Percentiles rank a stretch among this genome's conserved stretches.
Evolutionary conservation across 2,888 invertebrate genomes (phyloP).

Genomic region (Drosophila colorata): DNA sequence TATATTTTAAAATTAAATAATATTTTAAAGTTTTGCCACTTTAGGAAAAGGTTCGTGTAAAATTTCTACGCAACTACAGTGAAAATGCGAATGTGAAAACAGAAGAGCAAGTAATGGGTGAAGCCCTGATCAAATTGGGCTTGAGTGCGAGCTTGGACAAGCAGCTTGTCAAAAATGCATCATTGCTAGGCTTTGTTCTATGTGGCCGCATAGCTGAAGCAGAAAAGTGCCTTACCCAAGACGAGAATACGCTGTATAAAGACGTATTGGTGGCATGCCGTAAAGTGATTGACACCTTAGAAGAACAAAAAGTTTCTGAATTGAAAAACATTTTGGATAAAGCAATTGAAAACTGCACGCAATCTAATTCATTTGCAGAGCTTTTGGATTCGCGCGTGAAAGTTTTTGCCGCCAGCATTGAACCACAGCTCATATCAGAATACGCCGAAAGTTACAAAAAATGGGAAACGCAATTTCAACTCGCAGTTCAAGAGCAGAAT

Average conservation of each 20-base stretch:
- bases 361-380: conserved; percentile 62
- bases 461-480: conserved; percentile 81
- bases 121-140: conserved; percentile 44
- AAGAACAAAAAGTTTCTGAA: conserved; percentile 19
- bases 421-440: conserved; percentile 71
- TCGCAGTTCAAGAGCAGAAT: conserved; percentile 86
- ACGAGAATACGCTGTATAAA: conserved; percentile 25
- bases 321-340: conserved; percentile 74
- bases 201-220: conserved; percentile 88
- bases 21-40: conserved; percentile 1
- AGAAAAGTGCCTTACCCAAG: conserved; percentile 17
- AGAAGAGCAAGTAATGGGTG: conserved; percentile 51
- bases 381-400: conserved; percentile 82
- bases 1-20: not conserved
- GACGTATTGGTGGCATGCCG: conserved; percentile 29
- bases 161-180: conserved; percentile 86
- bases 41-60: conserved; percentile 90
- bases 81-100: conserved; percentile 94
- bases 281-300: conserved; percentile 18
- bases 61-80: conserved; percentile 92
- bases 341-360: conserved; percentile 55
- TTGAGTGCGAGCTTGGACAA: conserved; percentile 45
- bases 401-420: conserved; percentile 81
- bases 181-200: conserved; percentile 89
- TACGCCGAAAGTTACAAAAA: conserved; percentile 64